Conservation (phyloP, 2,113 vertebrate genomes). For the Oophaga pumilio region DNA sequence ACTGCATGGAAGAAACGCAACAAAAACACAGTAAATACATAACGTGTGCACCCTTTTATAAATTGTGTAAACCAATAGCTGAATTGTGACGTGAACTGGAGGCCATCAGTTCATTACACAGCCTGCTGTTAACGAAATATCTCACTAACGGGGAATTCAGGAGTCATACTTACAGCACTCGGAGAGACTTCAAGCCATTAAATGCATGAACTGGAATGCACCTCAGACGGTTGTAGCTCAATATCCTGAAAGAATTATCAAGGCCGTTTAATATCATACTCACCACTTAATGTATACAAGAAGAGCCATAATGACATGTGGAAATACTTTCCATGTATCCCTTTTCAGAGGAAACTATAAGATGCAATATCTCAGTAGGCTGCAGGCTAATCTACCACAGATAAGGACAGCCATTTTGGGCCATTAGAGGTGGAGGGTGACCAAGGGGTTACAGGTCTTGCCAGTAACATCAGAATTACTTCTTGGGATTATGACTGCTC, state of each 20-base stretch:
- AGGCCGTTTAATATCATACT: not conserved
- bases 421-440: not conserved
- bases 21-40: too few relatives aligned
- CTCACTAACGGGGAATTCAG: conserved; percentile 42
- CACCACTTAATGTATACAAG: not conserved
- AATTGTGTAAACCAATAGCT: conserved; percentile 38
- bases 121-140: conserved; percentile 42
- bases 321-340: not conserved
- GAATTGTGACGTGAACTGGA: conserved; percentile 45
- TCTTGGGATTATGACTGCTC: not conserved
- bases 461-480: not conserved
- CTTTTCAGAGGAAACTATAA: too few relatives aligned
- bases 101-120: conserved; percentile 50
- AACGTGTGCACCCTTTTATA: not conserved
- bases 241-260: conserved; percentile 75
- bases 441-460: not conserved
- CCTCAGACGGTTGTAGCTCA: conserved; percentile 94
- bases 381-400: not conserved
- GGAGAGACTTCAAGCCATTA: conserved; percentile 85
- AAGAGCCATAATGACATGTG: not conserved
- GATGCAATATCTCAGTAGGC: not conserved
- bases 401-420: not conserved
- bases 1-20: too few relatives aligned
- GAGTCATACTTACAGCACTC: conserved; percentile 86
- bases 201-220: conserved; percentile 92